Evolutionary conservation across 2,113 vertebrate genomes (phyloP), one percentile per base, ranked within the genome.

Genomic region (Lethenteron reissneri): DNA sequence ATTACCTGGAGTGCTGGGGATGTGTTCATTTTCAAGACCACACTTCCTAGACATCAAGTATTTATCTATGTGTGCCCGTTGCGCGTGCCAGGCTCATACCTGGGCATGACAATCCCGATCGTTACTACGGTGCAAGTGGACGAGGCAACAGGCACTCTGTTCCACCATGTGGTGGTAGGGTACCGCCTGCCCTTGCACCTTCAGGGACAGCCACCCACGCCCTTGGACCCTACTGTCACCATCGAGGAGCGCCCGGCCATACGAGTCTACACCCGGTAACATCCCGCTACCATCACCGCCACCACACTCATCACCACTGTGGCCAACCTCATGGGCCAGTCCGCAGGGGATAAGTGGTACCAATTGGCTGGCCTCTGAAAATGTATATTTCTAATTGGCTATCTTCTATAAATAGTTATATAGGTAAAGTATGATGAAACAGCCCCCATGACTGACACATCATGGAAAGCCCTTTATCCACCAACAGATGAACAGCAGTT

Each of bases 81-180:
- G 75, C 68, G 19, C 19, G 69, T 74, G 64, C 21, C 74, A 88
- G 86, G 86, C 13, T 71, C 76, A 58, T 92, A 88, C 78, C 74
- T 92, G 75, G 88, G 89, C 5, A 85, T 92, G 81, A 87, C 86
- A 0, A 72, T 90, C 4, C 88, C 89, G 72, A 85, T 92, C 1
- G 76, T 88, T 74, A 89, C 89, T 10, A 79, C 88, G 21, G 81
- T 92, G 56, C 84, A 78, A 11, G 88, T 83, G 0, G 71, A 87
- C 0, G 82, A 84, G 57, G 74, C 71, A 2, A 81, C 78, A 0
- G 78, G 83, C 0, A 76, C 77, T 9, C 75, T 92, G 57, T 79
- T 75, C 0, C 76, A 74, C 15, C 75, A 78, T 0, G 85, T 92
- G 75, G 90, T 83, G 0, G 83, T 88, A 21, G 89, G 85, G 0